Evolutionary conservation across 2,797 vertebrate genomes (phyloP), one percentile per base, ranked within the genome.

Genomic region (Cirrhinus mrigala): DNA sequence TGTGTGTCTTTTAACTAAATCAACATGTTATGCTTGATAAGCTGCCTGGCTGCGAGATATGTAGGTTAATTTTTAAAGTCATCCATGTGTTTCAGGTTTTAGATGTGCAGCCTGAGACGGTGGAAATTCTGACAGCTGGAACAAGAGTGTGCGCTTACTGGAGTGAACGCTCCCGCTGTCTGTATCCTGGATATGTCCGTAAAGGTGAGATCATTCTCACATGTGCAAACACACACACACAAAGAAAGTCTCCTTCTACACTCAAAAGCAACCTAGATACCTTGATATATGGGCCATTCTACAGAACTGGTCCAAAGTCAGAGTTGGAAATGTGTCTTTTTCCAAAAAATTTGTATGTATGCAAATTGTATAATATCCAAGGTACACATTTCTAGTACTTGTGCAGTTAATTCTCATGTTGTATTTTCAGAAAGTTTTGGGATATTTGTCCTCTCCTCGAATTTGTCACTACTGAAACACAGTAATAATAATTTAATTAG

Each of bases 101-200:
- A 0, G 97, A 99, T 0, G 93, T 98, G 27, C 94, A 94, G 60
- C 97, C 98, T 0, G 96, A 97, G 89, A 97, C 96, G 0, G 96
- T 97, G 54, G 94, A 93, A 48, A 95, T 93, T 90, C 94, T 98
- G 64, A 96, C 95, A 0, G 95, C 96, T 0, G 97, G 97, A 85
- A 98, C 97, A 0, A 93, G 98, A 11, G 97, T 99, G 86, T 99
- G 98, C 8, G 97, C 98, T 79, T 98, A 98, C 91, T 99, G 98
- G 98, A 99, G 96, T 88, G 97, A 98, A 89, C 97, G 98, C 44
- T 98, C 98, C 0, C 97, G 97, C 9, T 99, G 98, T 86, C 94
- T 99, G 3, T 99, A 99, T 74, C 98, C 98, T 0, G 97, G 98
- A 90, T 97, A 96, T 0, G 97, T 98, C 84, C 96, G 97, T 85